Evolutionary conservation across 2,113 vertebrate species (phyloP), one percentile per base, ranked within the genome.

Genomic region (Myiozetetes cayanensis): DNA sequence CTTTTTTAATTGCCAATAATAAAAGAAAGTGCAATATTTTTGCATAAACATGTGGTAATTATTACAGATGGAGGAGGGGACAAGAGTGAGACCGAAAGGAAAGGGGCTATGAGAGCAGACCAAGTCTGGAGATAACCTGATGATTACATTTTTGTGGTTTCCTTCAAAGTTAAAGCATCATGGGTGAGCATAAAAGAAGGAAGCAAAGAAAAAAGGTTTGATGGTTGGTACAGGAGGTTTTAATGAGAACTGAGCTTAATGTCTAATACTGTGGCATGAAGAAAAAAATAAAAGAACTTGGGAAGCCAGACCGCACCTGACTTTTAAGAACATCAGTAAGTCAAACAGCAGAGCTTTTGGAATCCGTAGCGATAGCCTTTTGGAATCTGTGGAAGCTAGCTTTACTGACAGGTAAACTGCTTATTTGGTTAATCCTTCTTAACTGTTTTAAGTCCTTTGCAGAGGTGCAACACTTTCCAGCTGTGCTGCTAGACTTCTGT

Each of bases 101-200:
- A 88, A 87, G 66, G 43, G 85, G 67, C 68, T 96, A 58, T 35
- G 91, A 96, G 87, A 95, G 87, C 95, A 98, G 97, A 96, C 96
- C 96, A 91, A 97, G 96, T 97, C 97, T 97, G 97, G 96, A 98
- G 98, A 98, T 98, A 98, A 98, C 97, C 95, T 74, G 85, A 62
- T 87, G 97, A 98, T 97, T 96, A 94, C 98, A 98, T 98, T 98
- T 98, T 98, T 99, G 98, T 94, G 98, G 98, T 98, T 98, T 98
- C 96, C 97, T 98, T 98, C 98, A 98, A 98, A 98, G 97, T 96
- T 93, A 97, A 97, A 97, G 96, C 65, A 73, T 98, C 86, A 89
- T 8, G 58, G 86, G 80, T 96, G 87, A 97, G 94, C 91, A 94
- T 95, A 88, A 61, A 89, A 95, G 90, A 95, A 89, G 43, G 78